Percentiles rank a stretch among this genome's conserved stretches.
Conservation (phyloP, 1,140 invertebrate species). For the Sarcophaga bullata region DNA sequence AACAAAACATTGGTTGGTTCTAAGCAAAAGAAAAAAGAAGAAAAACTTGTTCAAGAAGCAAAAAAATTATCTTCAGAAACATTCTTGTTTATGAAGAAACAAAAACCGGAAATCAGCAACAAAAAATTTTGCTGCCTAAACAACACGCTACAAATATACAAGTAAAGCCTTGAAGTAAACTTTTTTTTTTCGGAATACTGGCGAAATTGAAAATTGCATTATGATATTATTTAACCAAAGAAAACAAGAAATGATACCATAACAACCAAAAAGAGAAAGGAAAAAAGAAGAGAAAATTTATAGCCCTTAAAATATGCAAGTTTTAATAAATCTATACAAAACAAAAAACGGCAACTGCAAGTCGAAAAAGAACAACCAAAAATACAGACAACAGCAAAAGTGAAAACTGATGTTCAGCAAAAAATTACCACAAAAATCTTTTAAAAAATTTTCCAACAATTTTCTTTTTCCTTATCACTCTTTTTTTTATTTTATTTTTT, state of each 20-base stretch:
- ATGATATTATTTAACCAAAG: neutral
- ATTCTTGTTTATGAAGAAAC: conserved; percentile 10
- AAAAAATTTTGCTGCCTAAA: neutral
- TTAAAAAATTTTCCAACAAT: neutral
- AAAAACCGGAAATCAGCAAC: neutral
- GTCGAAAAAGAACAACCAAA: too few relatives aligned
- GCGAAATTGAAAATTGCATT: neutral
- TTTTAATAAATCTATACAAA: neutral
- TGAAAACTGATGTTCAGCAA: neutral
- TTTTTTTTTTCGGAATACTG: neutral
- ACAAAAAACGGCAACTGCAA: neutral
- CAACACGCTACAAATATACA: neutral
- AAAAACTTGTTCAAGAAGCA: too few relatives aligned
- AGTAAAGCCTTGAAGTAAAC: neutral
- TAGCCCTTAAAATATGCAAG: conserved; percentile 5
- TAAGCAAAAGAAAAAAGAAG: neutral
- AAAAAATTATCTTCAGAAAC: neutral
- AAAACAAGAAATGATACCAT: neutral
- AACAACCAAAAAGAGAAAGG: too few relatives aligned
- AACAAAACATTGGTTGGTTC: neutral
- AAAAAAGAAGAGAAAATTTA: neutral
- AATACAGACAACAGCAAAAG: neutral
- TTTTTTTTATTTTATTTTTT: neutral
- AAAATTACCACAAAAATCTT: neutral
- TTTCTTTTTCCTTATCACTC: neutral